Percentiles rank a stretch among this genome's conserved stretches.
phyloP scores from a whole-genome alignment of 2,888 invertebrate genomes.

The Phania funesta region DNA sequence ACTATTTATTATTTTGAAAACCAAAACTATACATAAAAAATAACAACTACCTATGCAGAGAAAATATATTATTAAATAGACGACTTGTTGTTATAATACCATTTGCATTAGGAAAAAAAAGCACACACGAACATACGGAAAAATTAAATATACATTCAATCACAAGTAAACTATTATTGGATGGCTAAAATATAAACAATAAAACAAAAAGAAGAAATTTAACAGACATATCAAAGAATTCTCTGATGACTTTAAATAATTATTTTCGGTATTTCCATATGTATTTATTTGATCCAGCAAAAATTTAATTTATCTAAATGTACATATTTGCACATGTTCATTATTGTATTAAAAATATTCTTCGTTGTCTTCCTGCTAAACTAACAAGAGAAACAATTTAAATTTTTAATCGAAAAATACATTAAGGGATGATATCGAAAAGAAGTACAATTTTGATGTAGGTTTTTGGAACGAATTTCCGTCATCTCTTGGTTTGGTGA shows the following conservation, averaged over 20 bases:
- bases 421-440: too few relatives aligned
- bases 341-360: too few relatives aligned
- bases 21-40: constrained; percentile 19
- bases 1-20: constrained; percentile 23
- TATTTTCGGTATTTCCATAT: too few relatives aligned
- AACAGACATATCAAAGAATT: constrained; percentile 23
- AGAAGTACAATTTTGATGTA: too few relatives aligned
- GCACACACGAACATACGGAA: background rate
- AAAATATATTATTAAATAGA: constrained; percentile 26
- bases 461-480: too few relatives aligned
- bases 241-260: background rate
- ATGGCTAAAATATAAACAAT: constrained; percentile 38
- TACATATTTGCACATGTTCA: too few relatives aligned
- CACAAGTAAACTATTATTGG: constrained; percentile 15
- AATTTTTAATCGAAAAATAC: too few relatives aligned
- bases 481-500: too few relatives aligned
- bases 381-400: too few relatives aligned
- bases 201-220: background rate
- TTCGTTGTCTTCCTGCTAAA: too few relatives aligned
- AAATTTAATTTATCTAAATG: too few relatives aligned
- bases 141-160: background rate
- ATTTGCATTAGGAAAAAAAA: background rate
- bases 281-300: too few relatives aligned
- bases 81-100: constrained; percentile 17
- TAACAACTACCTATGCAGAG: background rate